phyloP scores from a whole-genome alignment of 92 coral and sea anemone genomes.

The Palythoa grandiflora region DNA sequence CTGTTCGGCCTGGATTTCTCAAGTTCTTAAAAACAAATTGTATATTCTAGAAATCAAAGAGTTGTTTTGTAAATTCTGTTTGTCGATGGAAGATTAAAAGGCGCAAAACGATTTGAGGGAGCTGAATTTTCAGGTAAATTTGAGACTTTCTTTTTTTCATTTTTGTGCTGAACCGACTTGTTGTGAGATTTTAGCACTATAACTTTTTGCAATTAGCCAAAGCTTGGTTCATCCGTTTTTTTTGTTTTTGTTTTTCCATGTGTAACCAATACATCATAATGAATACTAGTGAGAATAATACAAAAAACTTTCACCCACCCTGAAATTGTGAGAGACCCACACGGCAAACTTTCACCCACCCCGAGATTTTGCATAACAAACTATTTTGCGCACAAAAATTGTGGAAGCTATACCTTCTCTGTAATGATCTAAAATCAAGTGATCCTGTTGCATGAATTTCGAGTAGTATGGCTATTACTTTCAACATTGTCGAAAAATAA shows the following conservation, averaged over 20 bases:
- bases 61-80: not conserved
- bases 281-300: too few relatives aligned
- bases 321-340: not conserved
- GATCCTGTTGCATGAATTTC: not conserved
- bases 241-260: too few relatives aligned
- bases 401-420: not conserved
- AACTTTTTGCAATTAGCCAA: too few relatives aligned
- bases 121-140: not conserved
- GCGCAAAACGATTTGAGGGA: not conserved
- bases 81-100: not conserved
- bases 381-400: not conserved
- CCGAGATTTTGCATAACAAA: slow-evolving; percentile 8
- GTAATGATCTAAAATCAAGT: not conserved
- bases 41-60: not conserved
- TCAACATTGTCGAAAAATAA: not conserved
- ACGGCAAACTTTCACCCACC: not conserved
- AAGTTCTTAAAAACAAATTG: not conserved
- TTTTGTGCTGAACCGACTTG: not conserved
- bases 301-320: too few relatives aligned
- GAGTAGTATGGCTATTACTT: not conserved
- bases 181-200: not conserved
- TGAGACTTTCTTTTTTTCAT: not conserved
- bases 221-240: too few relatives aligned
- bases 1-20: not conserved
- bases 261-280: too few relatives aligned